Percentiles rank a stretch among this genome's conserved stretches.
Conservation (phyloP, 2,113 vertebrate species). For the Rostratula benghalensis region DNA sequence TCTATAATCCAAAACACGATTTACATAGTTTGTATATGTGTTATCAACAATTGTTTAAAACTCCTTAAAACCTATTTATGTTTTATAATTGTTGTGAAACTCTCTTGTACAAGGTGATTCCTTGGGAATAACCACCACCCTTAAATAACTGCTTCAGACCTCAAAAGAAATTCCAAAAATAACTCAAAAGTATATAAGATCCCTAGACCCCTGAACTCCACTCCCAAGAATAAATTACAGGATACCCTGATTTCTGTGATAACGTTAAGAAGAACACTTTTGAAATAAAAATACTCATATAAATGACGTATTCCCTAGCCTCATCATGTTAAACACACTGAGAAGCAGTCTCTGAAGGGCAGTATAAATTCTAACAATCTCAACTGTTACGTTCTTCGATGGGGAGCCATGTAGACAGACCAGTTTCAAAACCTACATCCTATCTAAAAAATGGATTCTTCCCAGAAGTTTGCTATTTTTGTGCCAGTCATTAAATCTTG, state of each 20-base stretch:
- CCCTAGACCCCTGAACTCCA: background rate
- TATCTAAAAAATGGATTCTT: background rate
- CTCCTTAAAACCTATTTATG: background rate
- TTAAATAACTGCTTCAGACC: background rate
- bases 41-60: background rate
- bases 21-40: background rate
- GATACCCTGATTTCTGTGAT: background rate
- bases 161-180: background rate
- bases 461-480: background rate
- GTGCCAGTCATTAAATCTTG: background rate
- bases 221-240: background rate
- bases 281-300: background rate
- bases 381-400: background rate
- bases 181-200: background rate
- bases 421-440: background rate
- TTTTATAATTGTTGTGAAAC: background rate
- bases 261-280: background rate
- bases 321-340: accelerated
- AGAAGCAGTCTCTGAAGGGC: background rate
- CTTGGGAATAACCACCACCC: background rate
- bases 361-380: background rate
- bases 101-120: background rate
- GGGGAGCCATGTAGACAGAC: background rate
- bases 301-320: background rate
- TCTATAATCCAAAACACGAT: background rate